Percentiles rank a stretch among this genome's conserved stretches.
phyloP scores from a whole-genome alignment of 2,888 invertebrate species.

The Hypselothyrea guttata region DNA sequence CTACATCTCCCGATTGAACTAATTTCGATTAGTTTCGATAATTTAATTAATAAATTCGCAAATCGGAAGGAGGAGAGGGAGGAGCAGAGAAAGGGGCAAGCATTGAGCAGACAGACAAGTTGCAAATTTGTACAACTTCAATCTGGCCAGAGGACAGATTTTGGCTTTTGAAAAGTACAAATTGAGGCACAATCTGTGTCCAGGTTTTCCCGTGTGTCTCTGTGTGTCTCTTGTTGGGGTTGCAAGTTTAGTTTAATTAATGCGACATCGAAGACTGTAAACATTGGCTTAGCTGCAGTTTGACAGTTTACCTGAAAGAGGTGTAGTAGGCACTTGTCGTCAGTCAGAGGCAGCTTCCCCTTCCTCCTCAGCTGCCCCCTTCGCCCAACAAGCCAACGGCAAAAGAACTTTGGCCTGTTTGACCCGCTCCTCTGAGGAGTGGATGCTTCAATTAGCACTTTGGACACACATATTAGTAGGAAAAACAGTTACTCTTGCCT shows the following conservation, averaged over 20 bases:
- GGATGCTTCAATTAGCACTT: conserved; percentile 74
- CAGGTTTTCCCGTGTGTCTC: conserved; percentile 9
- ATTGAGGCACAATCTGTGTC: conserved; percentile 40
- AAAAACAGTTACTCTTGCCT: conserved; percentile 57
- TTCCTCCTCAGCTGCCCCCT: rapidly evolving
- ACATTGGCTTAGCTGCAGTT: conserved; percentile 48
- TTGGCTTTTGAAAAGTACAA: conserved; percentile 56
- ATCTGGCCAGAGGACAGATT: background rate
- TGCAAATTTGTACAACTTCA: background rate
- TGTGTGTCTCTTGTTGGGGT: conserved; percentile 20
- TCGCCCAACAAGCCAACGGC: conserved; percentile 21
- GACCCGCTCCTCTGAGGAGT: conserved; percentile 26
- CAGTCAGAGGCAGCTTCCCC: conserved; percentile 41
- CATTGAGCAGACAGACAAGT: conserved; percentile 15
- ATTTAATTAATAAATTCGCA: conserved; percentile 10
- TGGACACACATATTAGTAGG: conserved; percentile 72
- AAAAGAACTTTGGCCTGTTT: conserved; percentile 61
- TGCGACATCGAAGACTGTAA: conserved; percentile 70
- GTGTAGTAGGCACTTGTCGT: conserved; percentile 76
- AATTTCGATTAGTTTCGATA: conserved; percentile 1
- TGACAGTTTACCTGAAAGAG: conserved; percentile 78
- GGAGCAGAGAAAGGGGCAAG: conserved; percentile 1
- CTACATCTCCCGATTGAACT: background rate
- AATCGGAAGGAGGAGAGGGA: background rate
- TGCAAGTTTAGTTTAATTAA: conserved; percentile 76